Conservation (phyloP, 2,888 invertebrate species). For the Rhingia campestris region DNA sequence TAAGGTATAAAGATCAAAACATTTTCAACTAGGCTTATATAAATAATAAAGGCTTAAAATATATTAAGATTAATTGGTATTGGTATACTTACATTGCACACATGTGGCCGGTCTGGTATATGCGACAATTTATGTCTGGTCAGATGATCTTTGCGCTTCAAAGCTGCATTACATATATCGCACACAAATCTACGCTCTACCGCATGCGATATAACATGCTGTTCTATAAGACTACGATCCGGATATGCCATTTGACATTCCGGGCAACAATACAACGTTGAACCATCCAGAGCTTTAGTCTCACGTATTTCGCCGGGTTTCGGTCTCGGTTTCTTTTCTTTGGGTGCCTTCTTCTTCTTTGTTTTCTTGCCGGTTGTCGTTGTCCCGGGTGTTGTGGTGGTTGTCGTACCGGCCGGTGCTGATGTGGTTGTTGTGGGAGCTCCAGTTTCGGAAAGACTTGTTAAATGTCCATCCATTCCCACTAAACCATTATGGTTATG, state of each 20-base stretch:
- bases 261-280: constrained; percentile 92
- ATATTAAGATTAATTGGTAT: neutral
- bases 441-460: constrained; percentile 80
- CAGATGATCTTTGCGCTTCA: constrained; percentile 93
- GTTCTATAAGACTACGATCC: constrained; percentile 91
- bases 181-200: constrained; percentile 93
- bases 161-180: constrained; percentile 93
- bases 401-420: constrained; percentile 80
- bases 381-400: constrained; percentile 83
- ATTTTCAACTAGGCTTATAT: too few relatives aligned
- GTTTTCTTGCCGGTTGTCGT: constrained; percentile 81
- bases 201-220: constrained; percentile 93
- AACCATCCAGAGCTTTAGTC: constrained; percentile 89
- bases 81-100: constrained; percentile 86
- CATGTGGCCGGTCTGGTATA: constrained; percentile 94
- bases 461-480: constrained; percentile 81
- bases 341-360: constrained; percentile 85
- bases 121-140: constrained; percentile 94
- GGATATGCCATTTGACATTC: constrained; percentile 96
- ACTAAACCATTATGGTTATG: constrained; percentile 80
- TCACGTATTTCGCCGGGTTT: constrained; percentile 84
- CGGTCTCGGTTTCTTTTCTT: constrained; percentile 91
- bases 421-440: constrained; percentile 83
- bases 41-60: too few relatives aligned
- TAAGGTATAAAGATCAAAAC: too few relatives aligned